A percentile compares a stretch with the other conserved stretches of the same genome.
phyloP scores from a whole-genome alignment of 2,888 invertebrate genomes.

The Caenorhabditis uteleia region DNA sequence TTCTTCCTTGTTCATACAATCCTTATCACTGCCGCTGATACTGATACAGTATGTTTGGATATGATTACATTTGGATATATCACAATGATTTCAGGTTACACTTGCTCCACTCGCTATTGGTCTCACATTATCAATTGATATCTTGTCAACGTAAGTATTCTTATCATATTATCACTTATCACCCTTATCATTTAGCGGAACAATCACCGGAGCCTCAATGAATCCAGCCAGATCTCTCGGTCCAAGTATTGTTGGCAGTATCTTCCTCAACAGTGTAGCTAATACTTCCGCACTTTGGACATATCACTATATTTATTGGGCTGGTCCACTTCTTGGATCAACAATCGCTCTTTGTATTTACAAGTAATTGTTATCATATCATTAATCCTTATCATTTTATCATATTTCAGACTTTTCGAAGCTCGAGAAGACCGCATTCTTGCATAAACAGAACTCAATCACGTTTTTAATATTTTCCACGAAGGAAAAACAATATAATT shows the following conservation, averaged over 20 bases:
- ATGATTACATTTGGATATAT: neutral
- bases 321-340: slow-evolving; percentile 68
- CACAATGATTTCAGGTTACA: too few relatives aligned
- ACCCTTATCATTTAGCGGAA: slow-evolving; percentile 58
- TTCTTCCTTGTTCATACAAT: slow-evolving; percentile 70
- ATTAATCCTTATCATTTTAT: too few relatives aligned
- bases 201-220: slow-evolving; percentile 71
- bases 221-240: slow-evolving; percentile 72
- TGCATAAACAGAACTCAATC: slow-evolving; percentile 34
- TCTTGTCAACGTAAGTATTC: slow-evolving; percentile 68
- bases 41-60: too few relatives aligned
- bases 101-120: slow-evolving; percentile 71
- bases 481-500: neutral
- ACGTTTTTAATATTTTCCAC: slow-evolving; percentile 4
- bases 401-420: slow-evolving; percentile 51
- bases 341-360: slow-evolving; percentile 66
- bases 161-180: neutral
- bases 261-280: slow-evolving; percentile 18
- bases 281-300: slow-evolving; percentile 37
- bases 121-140: slow-evolving; percentile 70
- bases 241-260: slow-evolving; percentile 67
- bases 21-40: slow-evolving; percentile 70
- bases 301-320: slow-evolving; percentile 70
- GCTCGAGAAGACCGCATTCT: slow-evolving; percentile 46
- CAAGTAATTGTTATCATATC: slow-evolving; percentile 27